A percentile compares a stretch with the other conserved stretches of the same genome.
Evolutionary conservation across 2,888 invertebrate genomes (phyloP).

Genomic region (Trilocha varians): DNA sequence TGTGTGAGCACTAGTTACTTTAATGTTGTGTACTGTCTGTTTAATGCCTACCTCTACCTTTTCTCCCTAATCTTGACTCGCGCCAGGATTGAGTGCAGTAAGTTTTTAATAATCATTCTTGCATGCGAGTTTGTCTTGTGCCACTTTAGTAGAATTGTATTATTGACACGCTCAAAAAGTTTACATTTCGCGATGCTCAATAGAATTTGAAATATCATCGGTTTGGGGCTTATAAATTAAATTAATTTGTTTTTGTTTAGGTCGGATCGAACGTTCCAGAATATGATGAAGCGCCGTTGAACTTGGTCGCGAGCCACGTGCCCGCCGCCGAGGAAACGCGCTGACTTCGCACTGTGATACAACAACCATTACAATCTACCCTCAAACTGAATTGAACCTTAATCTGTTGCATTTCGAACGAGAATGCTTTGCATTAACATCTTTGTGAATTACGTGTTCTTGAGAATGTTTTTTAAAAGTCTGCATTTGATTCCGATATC

Average conservation of each 20-base stretch:
- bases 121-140: neutral
- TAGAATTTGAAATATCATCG: neutral
- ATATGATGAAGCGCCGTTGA: constrained; percentile 77
- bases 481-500: neutral
- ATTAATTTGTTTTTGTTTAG: constrained; percentile 23
- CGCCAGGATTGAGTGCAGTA: neutral
- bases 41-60: neutral
- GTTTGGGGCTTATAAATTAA: neutral
- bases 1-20: neutral
- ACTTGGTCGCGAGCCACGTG: constrained; percentile 80
- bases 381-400: constrained; percentile 1
- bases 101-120: neutral
- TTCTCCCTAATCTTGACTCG: neutral
- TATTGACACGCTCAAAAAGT: too few species aligned
- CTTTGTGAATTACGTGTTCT: constrained; percentile 12
- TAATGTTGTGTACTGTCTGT: neutral
- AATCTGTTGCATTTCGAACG: constrained; percentile 7
- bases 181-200: too few species aligned
- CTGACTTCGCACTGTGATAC: constrained; percentile 43
- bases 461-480: constrained; percentile 2
- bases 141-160: neutral
- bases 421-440: constrained; percentile 12
- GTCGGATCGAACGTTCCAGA: constrained; percentile 55
- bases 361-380: neutral
- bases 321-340: constrained; percentile 76